These are phyloP conservation scores for Callithrix jacchus DNA, from an alignment of 2,113 vertebrate genomes.

Conservation along the genomic window DNA sequence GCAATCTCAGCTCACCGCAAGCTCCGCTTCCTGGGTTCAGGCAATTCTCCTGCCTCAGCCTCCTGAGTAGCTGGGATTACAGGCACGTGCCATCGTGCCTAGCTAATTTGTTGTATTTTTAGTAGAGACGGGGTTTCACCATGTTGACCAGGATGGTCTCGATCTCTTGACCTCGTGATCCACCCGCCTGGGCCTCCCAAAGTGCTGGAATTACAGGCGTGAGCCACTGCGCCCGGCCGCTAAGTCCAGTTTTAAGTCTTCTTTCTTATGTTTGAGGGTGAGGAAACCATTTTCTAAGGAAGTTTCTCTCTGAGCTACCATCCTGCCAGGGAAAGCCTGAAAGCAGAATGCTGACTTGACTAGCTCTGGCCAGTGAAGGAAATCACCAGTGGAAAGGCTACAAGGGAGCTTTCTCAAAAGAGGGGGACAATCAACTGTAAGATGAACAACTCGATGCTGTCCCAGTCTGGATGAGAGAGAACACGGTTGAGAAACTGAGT, in stretches of 20 bases:
- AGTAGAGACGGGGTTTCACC: no score
- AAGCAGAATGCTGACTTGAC: neutral
- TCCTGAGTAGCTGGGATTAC: no score
- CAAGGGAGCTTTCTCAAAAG: neutral
- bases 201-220: no score
- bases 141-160: no score
- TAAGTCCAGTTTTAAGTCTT: neutral
- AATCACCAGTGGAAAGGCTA: neutral
- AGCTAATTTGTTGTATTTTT: no score
- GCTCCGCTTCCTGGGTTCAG: no score
- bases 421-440: neutral
- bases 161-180: no score
- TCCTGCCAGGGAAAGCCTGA: neutral
- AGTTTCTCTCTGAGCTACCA: neutral
- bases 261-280: neutral
- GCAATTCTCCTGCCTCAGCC: no score
- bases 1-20: no score
- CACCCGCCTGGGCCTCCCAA: no score
- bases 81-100: no score
- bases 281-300: constrained; percentile 25
- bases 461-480: neutral
- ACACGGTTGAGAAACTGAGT: neutral
- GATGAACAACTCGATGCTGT: neutral
- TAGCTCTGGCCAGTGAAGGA: neutral
- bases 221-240: no score